Base-by-base conservation (phyloP, 2,797 vertebrate species). In the Scleropages formosus region DNA sequence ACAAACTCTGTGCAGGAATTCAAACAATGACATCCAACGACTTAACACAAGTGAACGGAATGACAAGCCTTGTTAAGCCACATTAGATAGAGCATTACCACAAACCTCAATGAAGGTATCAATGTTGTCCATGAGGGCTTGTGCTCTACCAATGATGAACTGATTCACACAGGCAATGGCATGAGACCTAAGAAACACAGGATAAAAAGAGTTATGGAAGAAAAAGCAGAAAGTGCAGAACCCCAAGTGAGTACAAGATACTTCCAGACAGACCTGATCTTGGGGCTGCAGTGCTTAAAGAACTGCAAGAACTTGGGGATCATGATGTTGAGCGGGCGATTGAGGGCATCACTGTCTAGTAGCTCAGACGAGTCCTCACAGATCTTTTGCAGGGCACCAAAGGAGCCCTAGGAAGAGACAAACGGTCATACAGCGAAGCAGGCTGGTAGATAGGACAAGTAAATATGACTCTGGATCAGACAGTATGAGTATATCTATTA, bases 261-360 rank as follows among this genome's bases (percentile, higher is more conserved):
- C 22, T 22, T 47, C 31, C 15, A 16, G 16, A 77, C 79, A 0
- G 39, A 96, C 96, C 95, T 94, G 84, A 97, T 98, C 80, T 98
- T 98, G 73, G 96, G 94, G 84, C 96, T 98, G 89, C 95, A 96
- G 83, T 98, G 96, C 84, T 96, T 98, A 84, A 98, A 98, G 84
- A 98, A 98, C 88, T 98, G 96, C 65, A 98, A 90, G 83, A 98
- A 98, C 74, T 98, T 98, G 15, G 96, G 96, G 74, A 98, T 98
- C 96, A 98, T 97, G 83, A 97, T 88, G 85, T 96, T 98, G 49
- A 98, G 94, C 0, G 96, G 96, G 13, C 95, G 89, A 84, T 98
- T 96, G 77, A 98, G 93, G 16, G 95, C 96, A 0, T 97, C 96
- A 0, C 95, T 98, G 85, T 98, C 96, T 83, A 98, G 87, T 72